A percentile compares a stretch with the other conserved stretches of the same genome.
Evolutionary conservation across 2,797 vertebrate species (phyloP).

Genomic region (Spatula clypeata): DNA sequence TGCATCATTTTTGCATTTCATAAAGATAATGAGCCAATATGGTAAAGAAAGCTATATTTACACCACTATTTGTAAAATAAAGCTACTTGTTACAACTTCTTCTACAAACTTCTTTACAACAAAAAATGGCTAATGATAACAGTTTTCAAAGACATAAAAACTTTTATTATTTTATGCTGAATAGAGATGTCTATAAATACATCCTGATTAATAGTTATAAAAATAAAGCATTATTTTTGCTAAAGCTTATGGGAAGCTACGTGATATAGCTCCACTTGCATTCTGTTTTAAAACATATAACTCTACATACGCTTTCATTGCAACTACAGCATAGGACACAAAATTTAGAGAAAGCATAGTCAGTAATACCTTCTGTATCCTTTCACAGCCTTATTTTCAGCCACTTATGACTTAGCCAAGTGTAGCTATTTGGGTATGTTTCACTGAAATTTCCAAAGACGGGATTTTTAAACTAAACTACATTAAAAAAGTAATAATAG

Average conservation of each 20-base stretch:
- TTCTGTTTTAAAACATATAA: neutral
- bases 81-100: neutral
- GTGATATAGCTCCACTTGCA: neutral
- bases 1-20: neutral
- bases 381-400: neutral
- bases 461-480: neutral
- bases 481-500: neutral
- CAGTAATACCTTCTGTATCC: neutral
- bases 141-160: conserved; percentile 1
- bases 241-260: neutral
- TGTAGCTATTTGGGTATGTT: neutral
- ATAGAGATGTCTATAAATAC: neutral
- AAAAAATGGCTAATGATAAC: neutral
- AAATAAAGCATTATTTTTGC: neutral
- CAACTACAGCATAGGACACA: neutral
- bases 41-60: neutral
- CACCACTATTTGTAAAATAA: neutral
- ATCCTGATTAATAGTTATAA: neutral
- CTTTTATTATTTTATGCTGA: neutral
- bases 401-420: neutral
- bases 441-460: neutral
- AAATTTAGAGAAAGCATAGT: neutral
- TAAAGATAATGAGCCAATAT: neutral
- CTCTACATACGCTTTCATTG: neutral
- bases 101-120: neutral